Conservation (phyloP, 2,888 invertebrate genomes). For the Silvanus unidentatus region DNA sequence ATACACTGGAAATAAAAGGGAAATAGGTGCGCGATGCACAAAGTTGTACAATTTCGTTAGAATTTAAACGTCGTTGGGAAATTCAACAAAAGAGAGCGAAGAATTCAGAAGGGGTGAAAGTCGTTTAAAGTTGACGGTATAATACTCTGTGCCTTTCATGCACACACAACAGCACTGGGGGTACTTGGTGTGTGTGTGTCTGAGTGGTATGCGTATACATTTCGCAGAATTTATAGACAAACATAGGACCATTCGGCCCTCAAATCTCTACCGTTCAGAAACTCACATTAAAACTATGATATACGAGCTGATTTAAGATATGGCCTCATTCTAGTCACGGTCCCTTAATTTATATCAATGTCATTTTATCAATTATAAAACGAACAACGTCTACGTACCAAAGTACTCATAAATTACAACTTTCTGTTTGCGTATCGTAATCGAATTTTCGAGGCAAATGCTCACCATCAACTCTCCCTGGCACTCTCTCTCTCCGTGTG, state of each 20-base stretch:
- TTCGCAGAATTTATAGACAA: conserved; percentile 47
- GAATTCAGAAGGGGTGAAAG: too few relatives aligned
- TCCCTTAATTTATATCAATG: conserved; percentile 49
- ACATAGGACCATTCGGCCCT: conserved; percentile 39
- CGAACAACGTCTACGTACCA: conserved; percentile 34
- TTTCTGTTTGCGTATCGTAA: conserved; percentile 43
- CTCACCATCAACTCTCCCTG: too few relatives aligned
- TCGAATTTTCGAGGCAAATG: conserved; percentile 31
- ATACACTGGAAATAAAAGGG: too few relatives aligned
- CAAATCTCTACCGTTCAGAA: conserved; percentile 42
- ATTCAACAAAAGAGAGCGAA: too few relatives aligned
- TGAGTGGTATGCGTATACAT: conserved; percentile 37
- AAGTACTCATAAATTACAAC: conserved; percentile 44
- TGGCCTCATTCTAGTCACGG: conserved; percentile 47
- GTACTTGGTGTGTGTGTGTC: too few relatives aligned
- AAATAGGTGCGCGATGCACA: too few relatives aligned
- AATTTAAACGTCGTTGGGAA: too few relatives aligned
- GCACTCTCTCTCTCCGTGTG: too few relatives aligned
- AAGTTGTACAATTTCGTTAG: too few relatives aligned
- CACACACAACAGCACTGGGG: too few relatives aligned
- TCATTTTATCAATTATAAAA: conserved; percentile 49
- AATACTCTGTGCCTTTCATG: too few relatives aligned
- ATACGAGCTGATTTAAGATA: conserved; percentile 48
- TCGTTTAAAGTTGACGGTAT: too few relatives aligned
- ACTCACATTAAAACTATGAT: conserved; percentile 48